Conservation (phyloP, 2,888 invertebrate species). For the Drosophila cracens region DNA sequence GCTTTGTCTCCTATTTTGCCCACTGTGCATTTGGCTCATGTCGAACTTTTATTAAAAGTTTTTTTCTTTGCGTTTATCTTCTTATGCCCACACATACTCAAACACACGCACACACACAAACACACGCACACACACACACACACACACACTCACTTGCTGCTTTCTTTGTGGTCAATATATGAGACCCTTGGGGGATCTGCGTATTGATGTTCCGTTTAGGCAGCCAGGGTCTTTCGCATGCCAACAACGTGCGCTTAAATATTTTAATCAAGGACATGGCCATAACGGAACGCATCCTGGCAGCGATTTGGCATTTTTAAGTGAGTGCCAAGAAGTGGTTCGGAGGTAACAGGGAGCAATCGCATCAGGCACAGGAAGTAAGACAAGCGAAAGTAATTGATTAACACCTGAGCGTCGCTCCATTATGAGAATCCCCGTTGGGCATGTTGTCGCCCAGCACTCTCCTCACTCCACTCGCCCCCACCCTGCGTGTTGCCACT, state of each 20-base stretch:
- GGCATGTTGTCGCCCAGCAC: conserved; percentile 28
- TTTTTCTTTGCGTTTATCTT: conserved; percentile 59
- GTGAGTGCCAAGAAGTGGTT: conserved; percentile 13
- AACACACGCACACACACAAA: conserved; percentile 5
- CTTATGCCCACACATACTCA: conserved; percentile 16
- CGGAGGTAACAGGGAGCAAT: neutral
- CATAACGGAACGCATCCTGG: conserved; percentile 32
- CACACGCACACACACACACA: neutral
- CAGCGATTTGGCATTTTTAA: conserved; percentile 44
- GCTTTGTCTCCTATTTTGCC: neutral
- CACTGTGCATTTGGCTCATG: conserved; percentile 49
- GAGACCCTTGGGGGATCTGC: conserved; percentile 10
- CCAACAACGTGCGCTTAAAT: conserved; percentile 49
- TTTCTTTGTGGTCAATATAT: conserved; percentile 12
- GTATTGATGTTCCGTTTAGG: conserved; percentile 19
- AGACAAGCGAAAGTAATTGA: conserved; percentile 55
- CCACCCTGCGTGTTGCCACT: conserved; percentile 39
- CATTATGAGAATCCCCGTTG: conserved; percentile 54
- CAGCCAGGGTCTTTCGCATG: conserved; percentile 32
- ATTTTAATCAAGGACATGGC: conserved; percentile 60
- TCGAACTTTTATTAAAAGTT: conserved; percentile 65
- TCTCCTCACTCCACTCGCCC: neutral
- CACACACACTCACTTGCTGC: neutral
- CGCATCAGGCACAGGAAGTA: conserved; percentile 5
- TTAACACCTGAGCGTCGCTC: conserved; percentile 65